Evolutionary conservation across 2,113 vertebrate species (phyloP).

Genomic region (Lathamus discolor): DNA sequence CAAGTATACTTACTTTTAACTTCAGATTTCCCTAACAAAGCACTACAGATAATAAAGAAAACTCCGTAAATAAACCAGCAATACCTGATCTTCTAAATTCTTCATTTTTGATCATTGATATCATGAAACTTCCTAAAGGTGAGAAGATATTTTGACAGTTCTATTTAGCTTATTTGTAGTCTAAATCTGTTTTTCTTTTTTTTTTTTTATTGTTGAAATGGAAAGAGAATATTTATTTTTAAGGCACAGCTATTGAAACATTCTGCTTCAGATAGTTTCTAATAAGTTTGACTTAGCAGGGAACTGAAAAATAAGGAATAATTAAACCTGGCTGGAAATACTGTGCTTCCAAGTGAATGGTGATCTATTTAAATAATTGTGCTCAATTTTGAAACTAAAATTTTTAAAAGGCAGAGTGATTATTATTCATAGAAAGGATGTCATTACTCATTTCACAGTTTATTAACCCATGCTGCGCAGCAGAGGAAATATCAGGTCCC

Average conservation of each 20-base stretch:
- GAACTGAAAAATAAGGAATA: not conserved
- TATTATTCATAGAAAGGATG: not conserved
- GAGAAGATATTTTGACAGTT: not conserved
- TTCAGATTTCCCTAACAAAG: not conserved
- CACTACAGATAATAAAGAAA: not conserved
- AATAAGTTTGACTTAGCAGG: slow-evolving; percentile 14
- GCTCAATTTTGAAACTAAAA: not conserved
- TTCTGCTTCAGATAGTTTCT: slow-evolving; percentile 32
- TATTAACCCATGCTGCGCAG: not conserved
- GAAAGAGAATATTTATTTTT: slow-evolving; percentile 65
- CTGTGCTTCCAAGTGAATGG: not conserved
- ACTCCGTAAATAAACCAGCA: not conserved
- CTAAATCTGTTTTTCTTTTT: not conserved
- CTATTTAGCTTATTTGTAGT: slow-evolving; percentile 1
- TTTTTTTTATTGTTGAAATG: not conserved
- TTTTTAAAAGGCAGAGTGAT: not conserved
- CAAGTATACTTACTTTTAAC: not conserved
- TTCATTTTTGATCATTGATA: not conserved
- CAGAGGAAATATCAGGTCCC: not conserved
- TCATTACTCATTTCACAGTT: not conserved
- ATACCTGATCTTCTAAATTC: not conserved
- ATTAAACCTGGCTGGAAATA: not conserved
- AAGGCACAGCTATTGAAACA: slow-evolving; percentile 67
- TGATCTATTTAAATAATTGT: not conserved
- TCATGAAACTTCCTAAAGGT: not conserved